A percentile compares a stretch with the other conserved stretches of the same genome.
Evolutionary conservation across 2,113 vertebrate genomes (phyloP).

Genomic region (Poecile atricapillus): DNA sequence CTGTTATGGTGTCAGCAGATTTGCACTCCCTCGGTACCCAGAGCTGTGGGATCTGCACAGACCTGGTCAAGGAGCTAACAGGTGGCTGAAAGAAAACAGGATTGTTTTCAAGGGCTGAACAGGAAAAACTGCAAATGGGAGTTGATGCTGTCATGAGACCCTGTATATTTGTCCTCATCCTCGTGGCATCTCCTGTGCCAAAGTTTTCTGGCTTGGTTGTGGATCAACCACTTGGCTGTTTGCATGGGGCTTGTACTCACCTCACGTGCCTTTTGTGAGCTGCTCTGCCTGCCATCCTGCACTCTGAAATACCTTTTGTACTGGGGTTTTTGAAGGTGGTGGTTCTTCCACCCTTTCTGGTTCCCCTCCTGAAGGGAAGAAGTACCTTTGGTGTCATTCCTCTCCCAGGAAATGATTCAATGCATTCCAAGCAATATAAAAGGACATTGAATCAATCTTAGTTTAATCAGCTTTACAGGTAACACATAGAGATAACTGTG

Average conservation of each 20-base stretch:
- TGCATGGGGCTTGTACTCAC: neutral
- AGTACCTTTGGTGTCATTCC: neutral
- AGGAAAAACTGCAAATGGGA: neutral
- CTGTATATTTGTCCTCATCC: neutral
- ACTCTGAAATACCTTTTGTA: neutral
- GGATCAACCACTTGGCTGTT: neutral
- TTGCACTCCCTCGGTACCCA: neutral
- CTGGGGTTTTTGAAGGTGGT: neutral
- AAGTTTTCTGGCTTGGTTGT: neutral
- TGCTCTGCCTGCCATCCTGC: neutral
- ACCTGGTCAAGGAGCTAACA: neutral
- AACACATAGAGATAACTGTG: neutral
- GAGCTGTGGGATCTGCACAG: neutral
- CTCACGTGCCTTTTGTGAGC: neutral
- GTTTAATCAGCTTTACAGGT: slow-evolving; percentile 29
- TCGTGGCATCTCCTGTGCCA: neutral
- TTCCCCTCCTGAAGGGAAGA: neutral
- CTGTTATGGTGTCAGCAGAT: neutral
- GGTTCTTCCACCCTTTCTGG: neutral
- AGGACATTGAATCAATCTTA: neutral
- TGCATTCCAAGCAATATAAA: neutral
- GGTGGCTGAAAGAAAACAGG: neutral
- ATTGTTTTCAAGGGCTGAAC: neutral
- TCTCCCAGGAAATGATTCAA: neutral
- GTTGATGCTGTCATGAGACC: neutral